These are phyloP conservation scores for Homarus americanus DNA, from an alignment of 1,140 invertebrate species.

Conservation along the genomic window DNA sequence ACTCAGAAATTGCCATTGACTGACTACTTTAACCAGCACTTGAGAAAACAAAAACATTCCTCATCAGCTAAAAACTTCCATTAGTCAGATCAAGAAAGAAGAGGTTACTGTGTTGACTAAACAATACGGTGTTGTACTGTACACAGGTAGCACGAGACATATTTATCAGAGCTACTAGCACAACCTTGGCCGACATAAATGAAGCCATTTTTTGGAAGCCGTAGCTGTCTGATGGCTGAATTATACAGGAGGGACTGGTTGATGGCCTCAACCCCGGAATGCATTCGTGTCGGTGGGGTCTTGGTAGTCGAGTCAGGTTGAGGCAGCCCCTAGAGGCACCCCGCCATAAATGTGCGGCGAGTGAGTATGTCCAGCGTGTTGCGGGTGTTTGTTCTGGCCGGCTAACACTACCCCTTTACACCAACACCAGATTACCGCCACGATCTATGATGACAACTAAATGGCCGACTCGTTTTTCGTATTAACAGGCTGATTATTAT, in stretches of 20 bases:
- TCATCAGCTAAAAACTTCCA: too few relatives aligned
- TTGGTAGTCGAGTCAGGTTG: not conserved
- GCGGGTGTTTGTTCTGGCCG: not conserved
- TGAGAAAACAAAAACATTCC: too few relatives aligned
- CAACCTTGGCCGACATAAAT: conserved; percentile 14
- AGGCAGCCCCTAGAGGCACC: not conserved
- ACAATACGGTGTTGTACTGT: too few relatives aligned
- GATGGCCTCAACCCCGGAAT: not conserved
- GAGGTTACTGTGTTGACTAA: too few relatives aligned
- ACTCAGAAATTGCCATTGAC: too few relatives aligned
- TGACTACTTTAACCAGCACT: too few relatives aligned
- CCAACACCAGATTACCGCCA: too few relatives aligned
- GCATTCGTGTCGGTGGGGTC: not conserved
- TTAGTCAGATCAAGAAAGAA: too few relatives aligned
- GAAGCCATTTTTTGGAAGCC: not conserved
- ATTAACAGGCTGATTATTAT: not conserved
- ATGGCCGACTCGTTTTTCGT: too few relatives aligned
- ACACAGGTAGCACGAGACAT: too few relatives aligned
- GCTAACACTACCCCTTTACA: not conserved
- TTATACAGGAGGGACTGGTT: not conserved
- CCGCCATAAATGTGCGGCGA: not conserved
- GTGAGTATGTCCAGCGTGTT: not conserved
- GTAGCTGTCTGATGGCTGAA: not conserved
- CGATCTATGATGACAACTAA: too few relatives aligned
- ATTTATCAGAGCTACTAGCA: not conserved